Evolutionary conservation across 2,113 vertebrate species (phyloP), one percentile per base, ranked within the genome.

Genomic region (Eolophus roseicapilla): DNA sequence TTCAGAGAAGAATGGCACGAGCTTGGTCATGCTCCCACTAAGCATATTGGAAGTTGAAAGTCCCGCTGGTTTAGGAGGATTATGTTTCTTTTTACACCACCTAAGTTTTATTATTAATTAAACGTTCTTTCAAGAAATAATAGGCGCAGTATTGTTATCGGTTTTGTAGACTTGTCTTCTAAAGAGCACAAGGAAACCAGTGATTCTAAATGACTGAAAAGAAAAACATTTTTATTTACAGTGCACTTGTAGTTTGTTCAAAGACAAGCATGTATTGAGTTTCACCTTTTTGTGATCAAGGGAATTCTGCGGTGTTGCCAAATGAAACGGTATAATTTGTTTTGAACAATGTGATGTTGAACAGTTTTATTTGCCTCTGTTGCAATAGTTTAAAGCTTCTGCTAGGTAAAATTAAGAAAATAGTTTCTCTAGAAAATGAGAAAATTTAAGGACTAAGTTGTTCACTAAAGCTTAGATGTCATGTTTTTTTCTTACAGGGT

Each of bases 1-100:
- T 92, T 55, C 35, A 37, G 47, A 62, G 65, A 44, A 88, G 55
- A 92, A 44, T 37, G 74, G 39, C 0, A 0, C 75, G 35, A 93
- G 25, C 76, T 86, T 83, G 39, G 63, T 93, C 23, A 4, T 20
- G 50, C 55, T 90, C 33, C 73, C 35, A 8, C 24, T 41, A 31
- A 92, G 74, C 77, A 37, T 82, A 86, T 47, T 83, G 95, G 49
- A 90, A 90, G n/a, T 67, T 71, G 92, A 91, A 93, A 80, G 59
- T 67, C 87, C 84, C 1, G 0, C 49, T 70, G 67, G 21, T 63
- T 85, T 82, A 53, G 71, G 17, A 86, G 78, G 85, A 82, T 89
- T 82, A 68, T 68, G 41, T 93, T 95, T 90, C 67, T 78, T 63
- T 92, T 63, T 86, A 59, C 25, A 43, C 41, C 0, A 0, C 50